Evolutionary conservation across 1,140 invertebrate species (phyloP).

Genomic region (Megalopta genalis): DNA sequence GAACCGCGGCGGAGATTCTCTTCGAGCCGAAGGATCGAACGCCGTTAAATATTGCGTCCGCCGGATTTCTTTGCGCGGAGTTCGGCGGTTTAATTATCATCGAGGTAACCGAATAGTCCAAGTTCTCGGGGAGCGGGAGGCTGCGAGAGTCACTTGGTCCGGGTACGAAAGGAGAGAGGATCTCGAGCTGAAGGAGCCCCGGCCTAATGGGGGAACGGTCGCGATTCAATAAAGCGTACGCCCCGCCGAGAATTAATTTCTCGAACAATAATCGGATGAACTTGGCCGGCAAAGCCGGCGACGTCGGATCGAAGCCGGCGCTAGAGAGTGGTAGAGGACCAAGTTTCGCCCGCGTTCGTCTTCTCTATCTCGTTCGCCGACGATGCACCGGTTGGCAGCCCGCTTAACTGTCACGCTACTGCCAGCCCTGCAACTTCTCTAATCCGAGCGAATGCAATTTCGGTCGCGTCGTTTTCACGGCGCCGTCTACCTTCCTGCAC

Average conservation of each 20-base stretch:
- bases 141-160: too few relatives aligned
- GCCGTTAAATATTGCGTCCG: too few relatives aligned
- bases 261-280: slow-evolving; percentile 55
- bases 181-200: neutral
- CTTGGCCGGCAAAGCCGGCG: slow-evolving; percentile 6
- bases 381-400: slow-evolving; percentile 5
- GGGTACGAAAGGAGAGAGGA: too few relatives aligned
- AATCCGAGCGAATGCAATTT: slow-evolving; percentile 69
- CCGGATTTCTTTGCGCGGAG: neutral
- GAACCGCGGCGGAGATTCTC: too few relatives aligned
- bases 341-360: slow-evolving; percentile 35
- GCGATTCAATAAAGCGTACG: slow-evolving; percentile 43
- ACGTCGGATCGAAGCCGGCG: too few relatives aligned
- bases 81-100: too few relatives aligned
- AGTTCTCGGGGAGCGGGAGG: too few relatives aligned
- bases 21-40: too few relatives aligned
- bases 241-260: slow-evolving; percentile 50
- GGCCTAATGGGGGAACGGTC: slow-evolving; percentile 24
- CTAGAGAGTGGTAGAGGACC: neutral
- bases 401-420: slow-evolving; percentile 30
- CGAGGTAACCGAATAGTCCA: too few relatives aligned
- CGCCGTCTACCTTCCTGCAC: neutral
- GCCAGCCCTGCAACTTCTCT: slow-evolving; percentile 57
- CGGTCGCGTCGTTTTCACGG: neutral
- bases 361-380: neutral